phyloP scores from a whole-genome alignment of 2,888 invertebrate species.

The Sinopyrophorus schimmeli region DNA sequence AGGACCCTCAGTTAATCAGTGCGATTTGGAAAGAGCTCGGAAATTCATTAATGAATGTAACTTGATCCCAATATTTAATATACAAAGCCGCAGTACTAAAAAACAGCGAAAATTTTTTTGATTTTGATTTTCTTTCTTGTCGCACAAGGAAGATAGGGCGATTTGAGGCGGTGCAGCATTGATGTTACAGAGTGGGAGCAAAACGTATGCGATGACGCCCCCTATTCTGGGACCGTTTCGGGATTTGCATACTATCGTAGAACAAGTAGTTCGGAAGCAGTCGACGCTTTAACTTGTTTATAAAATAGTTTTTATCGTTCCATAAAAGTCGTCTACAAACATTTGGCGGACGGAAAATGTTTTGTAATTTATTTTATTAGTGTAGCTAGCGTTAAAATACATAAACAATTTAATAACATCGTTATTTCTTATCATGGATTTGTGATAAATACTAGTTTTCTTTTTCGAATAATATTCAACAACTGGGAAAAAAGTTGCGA shows the following conservation, averaged over 20 bases:
- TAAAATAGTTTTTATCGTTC: constrained; percentile 29
- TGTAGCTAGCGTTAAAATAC: constrained; percentile 23
- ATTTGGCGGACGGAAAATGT: constrained; percentile 18
- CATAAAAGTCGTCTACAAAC: constrained; percentile 24
- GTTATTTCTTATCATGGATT: constrained; percentile 23
- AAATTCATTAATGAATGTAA: neutral
- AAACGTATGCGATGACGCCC: constrained; percentile 20
- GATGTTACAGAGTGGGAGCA: constrained; percentile 17
- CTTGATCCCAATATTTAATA: neutral
- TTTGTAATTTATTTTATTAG: constrained; percentile 27
- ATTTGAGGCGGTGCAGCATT: constrained; percentile 26
- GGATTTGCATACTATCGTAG: constrained; percentile 23
- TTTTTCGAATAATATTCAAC: constrained; percentile 13
- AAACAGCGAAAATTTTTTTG: too few species aligned
- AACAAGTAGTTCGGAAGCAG: constrained; percentile 23
- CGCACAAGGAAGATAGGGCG: constrained; percentile 8
- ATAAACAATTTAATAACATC: constrained; percentile 23
- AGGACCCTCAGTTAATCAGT: too few species aligned
- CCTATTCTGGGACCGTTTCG: constrained; percentile 15
- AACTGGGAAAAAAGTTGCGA: neutral
- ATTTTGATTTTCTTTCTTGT: too few species aligned
- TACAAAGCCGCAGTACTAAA: too few species aligned
- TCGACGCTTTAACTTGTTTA: constrained; percentile 26
- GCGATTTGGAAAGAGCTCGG: neutral
- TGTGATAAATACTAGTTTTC: constrained; percentile 19